Percentiles rank a stretch among this genome's conserved stretches.
These are phyloP conservation scores for Anneissia japonica DNA, from an alignment of 35 echinoderm and acorn worm genomes.

Conservation along the genomic window DNA sequence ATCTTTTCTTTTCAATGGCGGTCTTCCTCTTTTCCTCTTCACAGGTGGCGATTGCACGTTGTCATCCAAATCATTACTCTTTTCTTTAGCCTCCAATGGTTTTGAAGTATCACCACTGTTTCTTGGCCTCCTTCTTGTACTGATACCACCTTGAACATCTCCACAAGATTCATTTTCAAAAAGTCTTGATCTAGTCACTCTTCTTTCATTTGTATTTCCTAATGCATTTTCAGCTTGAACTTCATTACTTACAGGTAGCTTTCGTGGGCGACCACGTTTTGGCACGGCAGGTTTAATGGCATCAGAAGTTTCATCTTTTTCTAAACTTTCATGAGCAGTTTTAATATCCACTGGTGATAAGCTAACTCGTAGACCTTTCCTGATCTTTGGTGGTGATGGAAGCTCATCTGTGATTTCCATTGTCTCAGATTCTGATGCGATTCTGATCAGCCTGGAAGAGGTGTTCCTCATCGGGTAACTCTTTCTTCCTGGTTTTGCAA, in stretches of 20 bases:
- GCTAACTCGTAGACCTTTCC: background rate
- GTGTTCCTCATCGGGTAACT: slow-evolving; percentile 94
- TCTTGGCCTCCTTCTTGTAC: background rate
- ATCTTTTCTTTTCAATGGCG: background rate
- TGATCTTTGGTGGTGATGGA: background rate
- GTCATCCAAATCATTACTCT: background rate
- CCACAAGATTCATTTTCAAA: background rate
- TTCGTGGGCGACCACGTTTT: slow-evolving; percentile 9
- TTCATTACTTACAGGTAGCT: background rate
- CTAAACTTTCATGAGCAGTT: background rate
- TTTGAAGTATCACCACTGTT: background rate
- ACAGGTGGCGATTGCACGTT: background rate
- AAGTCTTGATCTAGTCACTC: background rate
- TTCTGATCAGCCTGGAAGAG: slow-evolving; percentile 61
- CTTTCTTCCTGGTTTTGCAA: slow-evolving; percentile 42
- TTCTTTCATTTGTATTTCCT: background rate
- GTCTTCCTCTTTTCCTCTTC: background rate
- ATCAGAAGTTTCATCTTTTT: background rate
- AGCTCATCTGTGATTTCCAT: background rate
- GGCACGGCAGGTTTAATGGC: background rate
- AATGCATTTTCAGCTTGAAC: background rate
- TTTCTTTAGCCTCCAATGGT: background rate
- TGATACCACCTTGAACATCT: slow-evolving; percentile 16
- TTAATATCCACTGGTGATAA: background rate
- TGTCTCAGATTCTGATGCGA: slow-evolving; percentile 10